Base-by-base conservation (phyloP, 2,888 invertebrate species). In the Cyaniris semiargus region DNA sequence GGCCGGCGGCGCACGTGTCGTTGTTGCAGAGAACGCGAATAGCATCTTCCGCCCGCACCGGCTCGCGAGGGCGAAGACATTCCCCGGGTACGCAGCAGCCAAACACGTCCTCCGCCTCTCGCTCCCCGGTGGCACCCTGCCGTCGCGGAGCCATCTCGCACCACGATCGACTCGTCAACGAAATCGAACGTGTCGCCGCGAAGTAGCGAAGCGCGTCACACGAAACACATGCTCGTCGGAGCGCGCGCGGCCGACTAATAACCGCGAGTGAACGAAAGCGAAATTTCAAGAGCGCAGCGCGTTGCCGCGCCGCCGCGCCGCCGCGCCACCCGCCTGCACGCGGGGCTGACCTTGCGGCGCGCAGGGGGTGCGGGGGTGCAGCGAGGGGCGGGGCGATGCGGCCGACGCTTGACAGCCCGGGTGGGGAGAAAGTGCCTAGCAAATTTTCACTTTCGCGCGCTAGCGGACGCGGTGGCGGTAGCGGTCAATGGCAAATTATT, bases 1-100 rank as follows among this genome's bases (percentile, higher is more conserved):
- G 96, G 80, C 98, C 98, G 85, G 96, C 95, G 80, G 95, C 95
- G 94, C 99, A 99, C 86, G 96, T 96, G 87, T 98, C 98, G 94
- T 99, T 99, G 95, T 98, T 99, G 95, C 99, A 99, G 82, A 97
- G 95, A 79, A 99, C 98, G 88, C 97, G 97, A 82, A 98, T 96
- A 72, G 97, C 96, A 84, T 98, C 98, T 82, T 96, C 95, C 76
- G 96, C 94, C 80, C 92, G 92, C 48, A 94, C 91, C 78, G 92
- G 81, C 81, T 97, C 96, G 85, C 96, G 96, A 81, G 94, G 96
- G 84, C 97, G 96, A 79, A 97, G 95, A 89, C 97, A 97, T 86
- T 97, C 97, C 84, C 97, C 96, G 78, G 98, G 98, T 76, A 97
- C 96, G 94, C 97, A 97, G 94, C 98, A 98, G 81, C 96, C 95